Conservation (phyloP, 2,888 invertebrate genomes). For the Homarus gammarus region DNA sequence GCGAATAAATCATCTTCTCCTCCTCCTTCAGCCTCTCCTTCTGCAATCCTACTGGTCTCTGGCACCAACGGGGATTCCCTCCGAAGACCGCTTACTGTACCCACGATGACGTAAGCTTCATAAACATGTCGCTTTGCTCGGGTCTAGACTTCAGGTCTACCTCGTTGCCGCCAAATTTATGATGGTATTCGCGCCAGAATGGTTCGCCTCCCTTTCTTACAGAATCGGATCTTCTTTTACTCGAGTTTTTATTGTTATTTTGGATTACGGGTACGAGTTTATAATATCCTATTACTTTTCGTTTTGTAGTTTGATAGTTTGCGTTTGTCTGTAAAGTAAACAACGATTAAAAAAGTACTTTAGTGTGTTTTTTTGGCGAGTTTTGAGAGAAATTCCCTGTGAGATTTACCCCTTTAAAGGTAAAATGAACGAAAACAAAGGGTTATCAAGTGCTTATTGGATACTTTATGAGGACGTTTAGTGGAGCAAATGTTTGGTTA, state of each 20-base stretch:
- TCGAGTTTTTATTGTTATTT: conserved; percentile 6
- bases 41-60: neutral
- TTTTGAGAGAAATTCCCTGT: neutral
- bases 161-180: conserved; percentile 75
- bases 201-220: conserved; percentile 63
- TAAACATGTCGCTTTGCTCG: conserved; percentile 69
- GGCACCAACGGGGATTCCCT: conserved; percentile 48
- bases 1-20: conserved; percentile 32
- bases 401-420: conserved; percentile 20
- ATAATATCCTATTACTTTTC: neutral
- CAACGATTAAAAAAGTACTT: neutral
- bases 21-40: neutral
- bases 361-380: neutral
- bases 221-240: conserved; percentile 59
- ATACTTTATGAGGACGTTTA: conserved; percentile 74
- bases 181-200: conserved; percentile 69
- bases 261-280: neutral
- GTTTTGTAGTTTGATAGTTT: no score
- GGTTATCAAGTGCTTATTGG: conserved; percentile 72
- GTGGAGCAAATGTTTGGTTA: conserved; percentile 73
- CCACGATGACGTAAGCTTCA: conserved; percentile 65
- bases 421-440: conserved; percentile 67
- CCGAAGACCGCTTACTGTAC: conserved; percentile 35
- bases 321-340: neutral
- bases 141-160: conserved; percentile 72